Evolutionary conservation across 2,797 vertebrate genomes (phyloP).

Genomic region (Xenopus petersii): DNA sequence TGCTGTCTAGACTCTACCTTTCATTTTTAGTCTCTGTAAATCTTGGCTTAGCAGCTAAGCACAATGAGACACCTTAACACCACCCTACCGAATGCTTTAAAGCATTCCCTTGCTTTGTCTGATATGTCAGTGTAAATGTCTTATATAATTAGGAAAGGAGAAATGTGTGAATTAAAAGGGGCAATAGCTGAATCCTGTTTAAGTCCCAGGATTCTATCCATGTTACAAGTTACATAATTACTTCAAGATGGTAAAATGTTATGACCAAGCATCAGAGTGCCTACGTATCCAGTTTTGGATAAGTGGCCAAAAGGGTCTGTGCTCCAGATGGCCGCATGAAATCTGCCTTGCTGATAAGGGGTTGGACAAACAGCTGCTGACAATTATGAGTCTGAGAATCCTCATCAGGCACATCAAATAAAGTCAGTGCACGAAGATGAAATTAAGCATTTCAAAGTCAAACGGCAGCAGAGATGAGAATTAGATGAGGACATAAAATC

Average conservation of each 20-base stretch:
- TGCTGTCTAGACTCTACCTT: too few species aligned
- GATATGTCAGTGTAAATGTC: neutral
- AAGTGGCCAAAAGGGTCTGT: conserved; percentile 27
- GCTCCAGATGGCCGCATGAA: conserved; percentile 35
- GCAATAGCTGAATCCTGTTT: conserved; percentile 12
- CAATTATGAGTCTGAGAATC: conserved; percentile 41
- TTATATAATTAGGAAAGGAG: neutral
- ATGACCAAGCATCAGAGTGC: conserved; percentile 10
- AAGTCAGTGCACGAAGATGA: conserved; percentile 24
- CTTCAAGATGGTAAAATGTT: conserved; percentile 39
- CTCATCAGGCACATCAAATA: conserved; percentile 34
- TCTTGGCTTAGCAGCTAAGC: too few species aligned
- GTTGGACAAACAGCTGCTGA: conserved; percentile 43
- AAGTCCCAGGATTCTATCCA: conserved; percentile 15
- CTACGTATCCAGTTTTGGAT: conserved; percentile 7
- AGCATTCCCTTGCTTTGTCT: neutral
- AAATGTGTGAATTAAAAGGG: conserved; percentile 22
- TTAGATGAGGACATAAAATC: conserved; percentile 19
- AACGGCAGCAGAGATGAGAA: conserved; percentile 17
- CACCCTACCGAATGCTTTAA: too few species aligned
- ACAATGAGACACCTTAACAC: too few species aligned
- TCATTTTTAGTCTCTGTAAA: too few species aligned
- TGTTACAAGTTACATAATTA: conserved; percentile 32
- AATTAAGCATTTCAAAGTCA: conserved; percentile 9
- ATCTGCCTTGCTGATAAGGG: conserved; percentile 26